phyloP scores from a whole-genome alignment of 2,797 vertebrate genomes.

The Chromis chromis region DNA sequence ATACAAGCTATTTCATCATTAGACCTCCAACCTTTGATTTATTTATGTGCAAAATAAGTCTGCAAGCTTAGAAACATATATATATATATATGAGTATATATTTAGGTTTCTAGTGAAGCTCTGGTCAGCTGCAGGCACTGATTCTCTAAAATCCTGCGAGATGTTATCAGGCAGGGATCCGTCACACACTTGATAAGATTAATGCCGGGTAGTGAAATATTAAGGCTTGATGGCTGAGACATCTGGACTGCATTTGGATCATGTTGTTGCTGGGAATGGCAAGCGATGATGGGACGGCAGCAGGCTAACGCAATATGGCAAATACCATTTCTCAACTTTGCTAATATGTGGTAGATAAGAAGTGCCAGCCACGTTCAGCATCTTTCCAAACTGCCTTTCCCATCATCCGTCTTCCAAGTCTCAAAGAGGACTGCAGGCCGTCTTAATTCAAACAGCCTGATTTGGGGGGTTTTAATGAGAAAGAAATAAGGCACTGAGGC shows the following conservation, averaged over 20 bases:
- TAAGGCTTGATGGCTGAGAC: conserved; percentile 78
- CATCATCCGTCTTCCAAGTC: conserved; percentile 50
- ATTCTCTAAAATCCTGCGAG: conserved; percentile 62
- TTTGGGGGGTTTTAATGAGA: conserved; percentile 88
- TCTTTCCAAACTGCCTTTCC: conserved; percentile 61
- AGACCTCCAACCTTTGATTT: conserved; percentile 2
- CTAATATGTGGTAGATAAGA: conserved; percentile 81
- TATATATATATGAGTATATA: neutral
- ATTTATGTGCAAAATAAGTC: conserved; percentile 46
- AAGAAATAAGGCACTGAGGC: conserved; percentile 75
- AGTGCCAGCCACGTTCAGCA: conserved; percentile 66
- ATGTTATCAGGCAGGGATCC: conserved; percentile 84
- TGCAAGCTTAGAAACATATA: neutral
- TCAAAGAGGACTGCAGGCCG: conserved; percentile 29
- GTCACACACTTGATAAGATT: conserved; percentile 82
- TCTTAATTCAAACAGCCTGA: conserved; percentile 59
- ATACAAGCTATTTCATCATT: conserved; percentile 13
- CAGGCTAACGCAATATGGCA: conserved; percentile 77
- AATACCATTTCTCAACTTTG: conserved; percentile 75
- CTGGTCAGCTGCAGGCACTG: conserved; percentile 72
- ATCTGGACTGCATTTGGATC: conserved; percentile 86
- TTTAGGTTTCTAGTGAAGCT: conserved; percentile 49
- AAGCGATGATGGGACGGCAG: conserved; percentile 81
- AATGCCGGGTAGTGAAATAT: conserved; percentile 84
- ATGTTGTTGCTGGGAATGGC: conserved; percentile 81